Conservation (phyloP, 2,888 invertebrate genomes). For the Allacma fusca region DNA sequence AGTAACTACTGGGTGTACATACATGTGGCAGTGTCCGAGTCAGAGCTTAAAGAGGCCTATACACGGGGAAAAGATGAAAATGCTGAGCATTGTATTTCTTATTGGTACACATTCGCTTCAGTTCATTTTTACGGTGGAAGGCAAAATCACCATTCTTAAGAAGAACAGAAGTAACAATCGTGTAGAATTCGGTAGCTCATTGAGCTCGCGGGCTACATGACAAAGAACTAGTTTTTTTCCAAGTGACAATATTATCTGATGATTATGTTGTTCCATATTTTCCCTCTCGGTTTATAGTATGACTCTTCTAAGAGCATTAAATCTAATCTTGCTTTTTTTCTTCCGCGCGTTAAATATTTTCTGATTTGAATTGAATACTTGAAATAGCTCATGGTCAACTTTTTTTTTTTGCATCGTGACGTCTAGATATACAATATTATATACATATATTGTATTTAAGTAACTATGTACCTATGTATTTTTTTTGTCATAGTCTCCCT, state of each 20-base stretch:
- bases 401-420: neutral
- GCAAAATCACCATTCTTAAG: neutral
- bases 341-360: neutral
- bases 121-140: neutral
- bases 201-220: neutral
- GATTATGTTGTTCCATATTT: constrained; percentile 6
- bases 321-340: neutral
- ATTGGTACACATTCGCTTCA: neutral
- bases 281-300: neutral
- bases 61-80: neutral
- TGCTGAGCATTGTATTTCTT: neutral
- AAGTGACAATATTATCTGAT: constrained; percentile 7
- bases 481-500: no score
- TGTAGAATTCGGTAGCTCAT: neutral
- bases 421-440: no score
- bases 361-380: neutral
- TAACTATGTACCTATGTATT: no score
- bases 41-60: neutral
- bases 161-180: neutral
- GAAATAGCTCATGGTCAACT: neutral
- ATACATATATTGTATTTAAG: no score
- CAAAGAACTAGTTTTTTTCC: neutral
- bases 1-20: neutral
- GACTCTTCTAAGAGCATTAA: neutral
- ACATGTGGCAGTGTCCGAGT: no score